Evolutionary conservation across 2,113 vertebrate species (phyloP).

Genomic region (Colistium nudipinnis): DNA sequence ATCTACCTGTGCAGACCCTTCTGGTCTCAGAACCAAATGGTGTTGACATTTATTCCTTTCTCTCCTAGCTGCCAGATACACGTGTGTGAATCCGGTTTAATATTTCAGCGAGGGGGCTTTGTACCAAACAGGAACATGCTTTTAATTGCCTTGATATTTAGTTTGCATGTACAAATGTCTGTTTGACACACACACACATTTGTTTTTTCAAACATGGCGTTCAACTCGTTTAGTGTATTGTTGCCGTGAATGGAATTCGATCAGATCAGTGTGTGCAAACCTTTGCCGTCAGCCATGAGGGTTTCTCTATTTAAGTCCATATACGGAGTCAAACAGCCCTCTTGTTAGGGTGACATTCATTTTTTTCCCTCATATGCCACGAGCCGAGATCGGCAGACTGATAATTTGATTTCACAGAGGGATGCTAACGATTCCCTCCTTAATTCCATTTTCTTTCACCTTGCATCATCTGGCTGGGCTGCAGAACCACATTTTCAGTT

Average conservation of each 20-base stretch:
- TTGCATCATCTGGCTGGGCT: constrained; percentile 27
- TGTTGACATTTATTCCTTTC: constrained; percentile 55
- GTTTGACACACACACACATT: constrained; percentile 2
- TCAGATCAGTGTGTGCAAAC: neutral
- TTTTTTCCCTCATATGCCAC: constrained; percentile 37
- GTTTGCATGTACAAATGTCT: constrained; percentile 3
- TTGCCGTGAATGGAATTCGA: constrained; percentile 1
- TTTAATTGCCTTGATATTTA: constrained; percentile 26
- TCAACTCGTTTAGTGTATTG: neutral
- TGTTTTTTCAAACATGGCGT: neutral
- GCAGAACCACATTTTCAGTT: constrained; percentile 26
- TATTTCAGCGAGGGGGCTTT: constrained; percentile 6
- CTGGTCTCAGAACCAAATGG: constrained; percentile 13
- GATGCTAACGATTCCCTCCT: constrained; percentile 62
- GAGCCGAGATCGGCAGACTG: constrained; percentile 64
- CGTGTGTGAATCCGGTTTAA: constrained; percentile 27
- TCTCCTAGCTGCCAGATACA: neutral
- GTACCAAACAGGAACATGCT: neutral
- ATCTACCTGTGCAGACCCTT: constrained; percentile 49
- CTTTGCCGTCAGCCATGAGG: neutral
- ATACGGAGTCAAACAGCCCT: constrained; percentile 1
- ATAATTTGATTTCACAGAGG: constrained; percentile 74
- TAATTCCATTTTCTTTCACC: constrained; percentile 63
- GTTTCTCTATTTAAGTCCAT: constrained; percentile 8
- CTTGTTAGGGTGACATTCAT: constrained; percentile 35